Evolutionary conservation across 2,797 vertebrate genomes (phyloP), one percentile per base, ranked within the genome.

Genomic region (Arremon aurantiirostris): DNA sequence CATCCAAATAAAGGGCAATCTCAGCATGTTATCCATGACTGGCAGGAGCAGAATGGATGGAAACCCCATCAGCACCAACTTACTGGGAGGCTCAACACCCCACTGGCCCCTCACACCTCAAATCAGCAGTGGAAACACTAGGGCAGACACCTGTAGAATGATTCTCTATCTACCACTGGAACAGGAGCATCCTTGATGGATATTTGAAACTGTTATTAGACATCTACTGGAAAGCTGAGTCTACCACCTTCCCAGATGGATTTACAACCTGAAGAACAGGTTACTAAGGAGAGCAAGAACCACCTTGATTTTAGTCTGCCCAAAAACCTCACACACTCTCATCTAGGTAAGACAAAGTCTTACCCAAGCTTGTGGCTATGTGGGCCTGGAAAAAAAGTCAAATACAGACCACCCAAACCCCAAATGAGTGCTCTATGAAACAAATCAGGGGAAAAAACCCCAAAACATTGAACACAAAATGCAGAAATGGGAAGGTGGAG

Each of bases 21-120:
- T 82, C 3, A 1, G 41, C 37, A 14, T 21, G 44, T 63, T 24
- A 49, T 20, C 20, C 61, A 61, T 0, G 0, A 68, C 4, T 1
- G 1, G 23, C 37, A 56, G 27, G 44, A 77, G 5, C 34, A 83
- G 35, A 73, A 71, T 0, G 0, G 18, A 53, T 15, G 24, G 37
- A 53, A 68, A 78, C 3, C 41, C 22, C 27, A 39, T 19, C 30
- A 59, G 30, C 50, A 64, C 8, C 34, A n/a, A 30, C 28, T 30
- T 8, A 26, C 7, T n/a, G 9, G 27, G 35, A 91, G 23, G 19
- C 35, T 17, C 14, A 49, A 30, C 32, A 55, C 7, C 44, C 52
- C 27, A 39, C 6, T 27, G 34, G 21, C 10, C 21, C 21, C 37
- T 68, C 42, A 52, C 26, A 42, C 6, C 8, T 28, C 46, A 44